phyloP scores from a whole-genome alignment of 2,113 vertebrate species.

The Pampusana beccarii region DNA sequence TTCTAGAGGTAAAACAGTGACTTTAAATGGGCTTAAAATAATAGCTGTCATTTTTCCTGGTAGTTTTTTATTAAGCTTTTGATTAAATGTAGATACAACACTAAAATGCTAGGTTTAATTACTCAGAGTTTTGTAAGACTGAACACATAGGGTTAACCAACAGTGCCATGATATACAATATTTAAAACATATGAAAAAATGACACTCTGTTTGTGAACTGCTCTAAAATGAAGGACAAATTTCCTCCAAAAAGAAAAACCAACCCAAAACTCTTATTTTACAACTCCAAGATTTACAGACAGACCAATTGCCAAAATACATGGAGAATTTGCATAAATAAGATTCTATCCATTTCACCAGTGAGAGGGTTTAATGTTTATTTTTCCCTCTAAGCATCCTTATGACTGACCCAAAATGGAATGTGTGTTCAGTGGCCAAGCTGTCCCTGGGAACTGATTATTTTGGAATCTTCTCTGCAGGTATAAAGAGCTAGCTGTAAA shows the following conservation, averaged over 20 bases:
- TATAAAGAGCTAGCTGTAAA: slow-evolving; percentile 14
- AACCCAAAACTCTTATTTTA: fast-evolving
- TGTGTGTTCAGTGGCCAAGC: not conserved
- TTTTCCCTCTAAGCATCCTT: not conserved
- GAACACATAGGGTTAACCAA: fast-evolving
- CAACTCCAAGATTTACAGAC: not conserved
- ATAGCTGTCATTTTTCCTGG: not conserved
- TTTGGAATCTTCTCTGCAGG: slow-evolving; percentile 24
- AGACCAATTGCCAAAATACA: not conserved
- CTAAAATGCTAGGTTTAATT: not conserved
- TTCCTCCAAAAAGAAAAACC: not conserved
- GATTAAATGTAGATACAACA: not conserved
- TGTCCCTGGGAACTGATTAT: slow-evolving; percentile 18
- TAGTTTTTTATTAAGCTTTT: not conserved
- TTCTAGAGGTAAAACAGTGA: not conserved
- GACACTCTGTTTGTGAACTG: not conserved
- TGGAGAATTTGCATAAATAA: not conserved
- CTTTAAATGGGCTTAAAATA: not conserved
- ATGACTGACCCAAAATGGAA: not conserved
- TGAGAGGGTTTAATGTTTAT: not conserved
- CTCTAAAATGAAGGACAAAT: not conserved
- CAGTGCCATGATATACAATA: not conserved
- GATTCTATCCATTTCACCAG: not conserved
- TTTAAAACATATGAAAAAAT: not conserved
- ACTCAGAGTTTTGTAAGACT: not conserved